Evolutionary conservation across 2,113 vertebrate species (phyloP), one percentile per base, ranked within the genome.

Genomic region (Hoplias malabaricus): DNA sequence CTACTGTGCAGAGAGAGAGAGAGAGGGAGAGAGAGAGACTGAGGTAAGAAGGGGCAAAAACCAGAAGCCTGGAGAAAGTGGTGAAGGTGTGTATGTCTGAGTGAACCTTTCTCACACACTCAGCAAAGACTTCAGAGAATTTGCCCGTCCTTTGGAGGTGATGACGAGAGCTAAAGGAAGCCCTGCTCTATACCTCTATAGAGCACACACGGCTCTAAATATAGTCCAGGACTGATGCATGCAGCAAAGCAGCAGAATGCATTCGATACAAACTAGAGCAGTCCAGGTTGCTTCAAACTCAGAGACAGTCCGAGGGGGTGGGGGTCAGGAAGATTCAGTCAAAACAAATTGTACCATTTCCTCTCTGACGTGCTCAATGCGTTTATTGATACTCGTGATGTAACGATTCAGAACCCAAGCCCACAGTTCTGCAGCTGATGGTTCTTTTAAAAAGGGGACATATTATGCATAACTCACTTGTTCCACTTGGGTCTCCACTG

Each of bases 241-340:
- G 94, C 94, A 94, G 90, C 89, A 91, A 93, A 94, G 87, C 90
- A 90, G 92, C 34, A 66, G 40, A 80, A 90, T 89, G 87, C 88
- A 88, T 80, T 82, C 25, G 87, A 87, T 79, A 33, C 23, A 84
- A 73, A 79, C 69, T 74, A 73, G 59, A 75, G 74, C 75, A 84
- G 80, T 75, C 74, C 75, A 76, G 79, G 50, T 23, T 53, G 53
- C 23, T 78, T 42, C 68, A 57, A 74, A 34, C 61, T 31, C 57
- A 53, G 63, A 65, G 69, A 63, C 29, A 50, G 80, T 63, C 23
- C 56, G 63, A 33, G 78, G 68, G 70, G 40, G n/a, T n/a, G n/a
- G n/a, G n/a, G n/a, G n/a, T n/a, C n/a, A n/a, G 72, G 43, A 36
- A 62, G 70, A 63, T 62, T 73, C 69, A 67, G 67, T 56, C 48